A percentile compares a stretch with the other conserved stretches of the same genome.
These are phyloP conservation scores for Chrysomela aeneicollis DNA, from an alignment of 2,888 invertebrate genomes.

Conservation along the genomic window DNA sequence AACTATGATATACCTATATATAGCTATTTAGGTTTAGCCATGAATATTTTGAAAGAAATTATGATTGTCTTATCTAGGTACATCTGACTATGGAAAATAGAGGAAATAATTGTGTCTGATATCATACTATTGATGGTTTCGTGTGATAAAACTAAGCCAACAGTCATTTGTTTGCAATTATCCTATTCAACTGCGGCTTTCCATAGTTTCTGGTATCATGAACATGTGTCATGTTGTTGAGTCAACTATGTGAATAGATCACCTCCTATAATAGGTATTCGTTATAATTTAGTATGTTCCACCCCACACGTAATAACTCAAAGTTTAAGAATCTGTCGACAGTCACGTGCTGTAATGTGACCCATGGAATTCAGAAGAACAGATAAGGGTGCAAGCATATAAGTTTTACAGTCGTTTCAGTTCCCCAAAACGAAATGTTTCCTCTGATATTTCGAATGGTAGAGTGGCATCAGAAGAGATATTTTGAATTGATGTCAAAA, in stretches of 20 bases:
- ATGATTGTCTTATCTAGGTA: too few species aligned
- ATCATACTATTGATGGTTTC: too few species aligned
- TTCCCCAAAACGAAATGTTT: not conserved
- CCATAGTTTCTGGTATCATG: not conserved
- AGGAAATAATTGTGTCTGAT: too few species aligned
- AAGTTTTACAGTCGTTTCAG: not conserved
- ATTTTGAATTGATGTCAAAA: too few species aligned
- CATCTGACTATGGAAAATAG: too few species aligned
- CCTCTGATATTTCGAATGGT: too few species aligned
- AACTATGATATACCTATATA: too few species aligned
- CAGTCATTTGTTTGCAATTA: not conserved
- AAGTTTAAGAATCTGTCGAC: constrained; percentile 48
- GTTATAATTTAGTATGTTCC: constrained; percentile 24
- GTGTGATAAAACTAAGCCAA: not conserved
- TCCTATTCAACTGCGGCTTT: not conserved
- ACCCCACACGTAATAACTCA: constrained; percentile 28
- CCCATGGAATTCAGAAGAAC: constrained; percentile 51
- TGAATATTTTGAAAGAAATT: too few species aligned
- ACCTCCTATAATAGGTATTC: not conserved
- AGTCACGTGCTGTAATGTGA: constrained; percentile 53
- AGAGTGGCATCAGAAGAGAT: too few species aligned
- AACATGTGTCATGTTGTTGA: not conserved
- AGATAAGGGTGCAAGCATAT: constrained; percentile 49
- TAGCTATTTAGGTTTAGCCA: too few species aligned
- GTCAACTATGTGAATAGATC: not conserved